Evolutionary conservation across 2,797 vertebrate species (phyloP), one percentile per base, ranked within the genome.

Genomic region (Xerus rutilus): DNA sequence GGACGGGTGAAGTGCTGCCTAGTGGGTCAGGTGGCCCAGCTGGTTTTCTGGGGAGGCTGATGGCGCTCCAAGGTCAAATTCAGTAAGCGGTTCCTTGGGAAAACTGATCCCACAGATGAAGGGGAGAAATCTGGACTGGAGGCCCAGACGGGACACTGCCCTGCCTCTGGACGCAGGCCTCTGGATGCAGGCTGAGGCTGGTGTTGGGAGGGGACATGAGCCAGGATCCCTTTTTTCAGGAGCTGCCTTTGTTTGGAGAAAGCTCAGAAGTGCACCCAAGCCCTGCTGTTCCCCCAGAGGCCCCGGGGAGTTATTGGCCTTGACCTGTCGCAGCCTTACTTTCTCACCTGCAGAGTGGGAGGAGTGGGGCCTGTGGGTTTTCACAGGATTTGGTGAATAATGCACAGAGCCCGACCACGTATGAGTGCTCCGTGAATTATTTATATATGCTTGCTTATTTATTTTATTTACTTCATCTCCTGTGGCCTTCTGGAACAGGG

Each of bases 41-140:
- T 96, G 97, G 94, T 93, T 97, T 98, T 92, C 98, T 72, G 87
- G 89, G 92, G 87, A 98, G 98, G 98, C 64, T 91, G 97, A 98
- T 97, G 97, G 92, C 95, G 97, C 97, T 98, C 96, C 94, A 98
- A 98, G 98, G 98, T 98, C 96, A 28, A 86, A 95, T 93, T 96
- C 97, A 97, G 96, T 97, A 98, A 98, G 96, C 87, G 95, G 88
- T 97, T 98, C 97, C 94, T 95, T 1, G 52, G 95, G 79, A 96
- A 96, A 98, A 97, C 88, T 86, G 97, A 98, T 97, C 97, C 94
- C 93, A 12, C 12, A 52, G 89, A 90, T 35, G 97, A 86, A 30
- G 86, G 17, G 94, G 35, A 49, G 93, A 87, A 47, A 57, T 86
- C 39, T n/a, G 97, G 95, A 97, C 97, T 74, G 97, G 89, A 93